Evolutionary conservation across 2,113 vertebrate species (phyloP), one percentile per base, ranked within the genome.

Genomic region (Theropithecus gelada): DNA sequence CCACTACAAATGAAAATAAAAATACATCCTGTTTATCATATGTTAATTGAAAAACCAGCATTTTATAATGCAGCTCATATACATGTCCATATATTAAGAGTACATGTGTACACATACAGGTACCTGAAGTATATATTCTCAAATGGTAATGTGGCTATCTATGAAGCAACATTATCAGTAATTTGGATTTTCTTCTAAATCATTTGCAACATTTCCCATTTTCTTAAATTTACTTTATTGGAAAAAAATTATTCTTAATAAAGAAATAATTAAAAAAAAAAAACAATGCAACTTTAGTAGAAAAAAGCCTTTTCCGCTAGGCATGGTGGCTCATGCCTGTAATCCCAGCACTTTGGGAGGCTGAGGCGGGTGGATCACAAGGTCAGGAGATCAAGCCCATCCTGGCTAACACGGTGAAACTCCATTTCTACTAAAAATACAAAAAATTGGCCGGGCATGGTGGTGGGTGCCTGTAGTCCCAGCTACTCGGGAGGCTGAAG

Each of bases 181-280:
- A 73, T 82, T 55, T 96, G 85, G 45, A 48, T 82, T 96, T 97
- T 93, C 48, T 82, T 75, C 43, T 76, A 35, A 35, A 97, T 72
- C 73, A 57, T 85, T 92, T 76, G 76, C 45, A 88, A 38, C 52
- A 80, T 64, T 35, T 85, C 80, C 35, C 61, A 9, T 70, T 95
- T 89, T 64, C 43, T 90, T 45, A 72, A 76, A 79, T 70, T 72
- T 68, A 81, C 6, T 45, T 66, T 40, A 81, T 20, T 92, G 59
- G 82, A 78, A 90, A 93, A 66, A 73, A 78, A 50, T 20, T 70
- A 16, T 85, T 81, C 27, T 70, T 91, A 82, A 86, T 90, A 89
- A 81, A 90, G 25, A 87, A 78, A 55, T 86, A 75, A 90, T 57
- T 40, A 3, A 45, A 52, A 84, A 84, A 84, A 79, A 79, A 6